Conservation (phyloP, 2,113 vertebrate genomes). For the Odontophorus gujanensis region DNA sequence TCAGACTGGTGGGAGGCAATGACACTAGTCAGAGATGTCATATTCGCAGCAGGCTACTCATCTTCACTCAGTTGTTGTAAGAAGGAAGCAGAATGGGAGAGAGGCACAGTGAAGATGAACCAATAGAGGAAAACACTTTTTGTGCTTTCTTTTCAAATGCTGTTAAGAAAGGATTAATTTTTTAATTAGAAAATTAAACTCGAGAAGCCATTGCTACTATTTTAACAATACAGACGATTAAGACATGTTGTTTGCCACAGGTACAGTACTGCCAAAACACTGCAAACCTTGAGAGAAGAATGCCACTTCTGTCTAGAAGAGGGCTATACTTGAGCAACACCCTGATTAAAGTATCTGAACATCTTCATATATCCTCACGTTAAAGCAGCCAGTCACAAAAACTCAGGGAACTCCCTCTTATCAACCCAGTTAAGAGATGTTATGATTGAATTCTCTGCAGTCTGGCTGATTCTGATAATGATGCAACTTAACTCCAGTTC, state of each 20-base stretch:
- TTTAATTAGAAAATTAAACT: neutral
- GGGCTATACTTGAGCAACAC: neutral
- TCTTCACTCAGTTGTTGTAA: slow-evolving; percentile 56
- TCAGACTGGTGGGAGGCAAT: slow-evolving; percentile 80
- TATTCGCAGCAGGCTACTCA: slow-evolving; percentile 70
- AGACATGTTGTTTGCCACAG: neutral
- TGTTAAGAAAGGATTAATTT: slow-evolving; percentile 16
- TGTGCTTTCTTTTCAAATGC: neutral
- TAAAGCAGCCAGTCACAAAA: neutral
- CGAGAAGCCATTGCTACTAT: neutral
- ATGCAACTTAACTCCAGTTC: neutral
- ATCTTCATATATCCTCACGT: neutral
- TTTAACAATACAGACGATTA: neutral
- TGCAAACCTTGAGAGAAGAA: neutral
- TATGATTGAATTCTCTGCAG: neutral
- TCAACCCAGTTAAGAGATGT: neutral
- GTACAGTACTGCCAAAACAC: neutral
- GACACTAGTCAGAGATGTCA: slow-evolving; percentile 78
- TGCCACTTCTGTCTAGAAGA: neutral
- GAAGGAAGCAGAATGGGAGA: neutral
- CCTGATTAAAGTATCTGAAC: neutral
- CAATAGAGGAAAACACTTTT: neutral
- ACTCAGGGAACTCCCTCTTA: neutral
- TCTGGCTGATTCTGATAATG: neutral
- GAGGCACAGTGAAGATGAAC: neutral